Percentiles rank a stretch among this genome's conserved stretches.
Evolutionary conservation across 1,140 invertebrate genomes (phyloP).

Genomic region (Bemisia tabaci): DNA sequence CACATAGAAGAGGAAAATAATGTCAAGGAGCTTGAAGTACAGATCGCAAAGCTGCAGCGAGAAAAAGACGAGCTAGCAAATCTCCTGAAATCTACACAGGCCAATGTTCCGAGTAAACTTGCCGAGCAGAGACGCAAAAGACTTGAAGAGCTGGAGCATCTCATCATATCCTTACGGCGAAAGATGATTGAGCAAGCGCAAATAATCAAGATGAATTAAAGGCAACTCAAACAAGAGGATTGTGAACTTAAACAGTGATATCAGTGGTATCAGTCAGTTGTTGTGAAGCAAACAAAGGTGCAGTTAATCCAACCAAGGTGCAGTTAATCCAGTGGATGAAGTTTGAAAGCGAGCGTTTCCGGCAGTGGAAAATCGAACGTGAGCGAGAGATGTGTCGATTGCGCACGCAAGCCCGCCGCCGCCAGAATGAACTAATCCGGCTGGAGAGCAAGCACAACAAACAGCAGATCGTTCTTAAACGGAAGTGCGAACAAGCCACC

Average conservation of each 20-base stretch:
- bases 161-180: constrained; percentile 55
- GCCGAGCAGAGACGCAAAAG: constrained; percentile 43
- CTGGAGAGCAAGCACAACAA: constrained; percentile 62
- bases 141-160: constrained; percentile 59
- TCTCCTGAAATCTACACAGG: constrained; percentile 42
- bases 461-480: constrained; percentile 67
- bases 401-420: constrained; percentile 63
- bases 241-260: constrained; percentile 53
- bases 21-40: constrained; percentile 51
- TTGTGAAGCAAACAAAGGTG: too few relatives aligned
- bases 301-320: constrained; percentile 64
- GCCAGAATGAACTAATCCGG: constrained; percentile 59
- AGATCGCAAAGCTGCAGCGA: constrained; percentile 51
- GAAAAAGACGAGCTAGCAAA: constrained; percentile 57
- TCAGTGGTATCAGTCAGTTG: constrained; percentile 59
- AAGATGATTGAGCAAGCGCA: constrained; percentile 58
- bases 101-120: constrained; percentile 29
- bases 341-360: constrained; percentile 65
- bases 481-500: constrained; percentile 72
- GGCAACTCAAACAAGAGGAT: constrained; percentile 68
- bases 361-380: constrained; percentile 59
- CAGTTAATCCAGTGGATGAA: constrained; percentile 74
- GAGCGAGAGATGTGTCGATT: constrained; percentile 66
- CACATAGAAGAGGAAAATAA: constrained; percentile 38
- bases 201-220: constrained; percentile 66